A percentile compares a stretch with the other conserved stretches of the same genome.
phyloP scores from a whole-genome alignment of 2,797 vertebrate species.

The Epinephelus awoara region DNA sequence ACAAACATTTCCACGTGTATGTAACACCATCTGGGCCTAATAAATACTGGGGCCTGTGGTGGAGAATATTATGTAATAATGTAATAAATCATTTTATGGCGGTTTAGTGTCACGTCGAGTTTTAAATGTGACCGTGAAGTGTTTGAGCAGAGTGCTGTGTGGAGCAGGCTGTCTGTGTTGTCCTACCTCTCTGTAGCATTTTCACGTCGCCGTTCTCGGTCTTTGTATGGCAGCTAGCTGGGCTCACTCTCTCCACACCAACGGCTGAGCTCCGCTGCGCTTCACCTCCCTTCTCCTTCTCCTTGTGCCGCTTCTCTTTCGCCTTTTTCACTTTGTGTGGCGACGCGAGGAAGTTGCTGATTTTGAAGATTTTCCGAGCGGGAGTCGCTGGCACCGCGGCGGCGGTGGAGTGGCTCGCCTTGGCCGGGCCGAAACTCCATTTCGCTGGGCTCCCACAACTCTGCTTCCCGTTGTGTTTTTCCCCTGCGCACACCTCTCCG shows the following conservation, averaged over 20 bases:
- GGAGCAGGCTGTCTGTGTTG: conserved; percentile 2
- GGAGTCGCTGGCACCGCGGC: conserved; percentile 71
- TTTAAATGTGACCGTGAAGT: fast-evolving
- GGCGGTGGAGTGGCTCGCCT: conserved; percentile 81
- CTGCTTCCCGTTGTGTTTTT: conserved; percentile 89
- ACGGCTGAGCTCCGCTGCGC: conserved; percentile 83
- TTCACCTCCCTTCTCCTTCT: conserved; percentile 82
- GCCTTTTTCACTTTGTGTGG: conserved; percentile 87
- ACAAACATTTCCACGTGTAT: conserved; percentile 83
- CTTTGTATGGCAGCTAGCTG: conserved; percentile 86
- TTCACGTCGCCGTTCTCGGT: conserved; percentile 93
- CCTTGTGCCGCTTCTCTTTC: conserved; percentile 90
- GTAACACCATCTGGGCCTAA: conserved; percentile 74
- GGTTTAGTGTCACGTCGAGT: fast-evolving
- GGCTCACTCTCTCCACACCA: conserved; percentile 81
- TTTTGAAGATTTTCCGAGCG: conserved; percentile 89
- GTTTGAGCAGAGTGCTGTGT: not conserved
- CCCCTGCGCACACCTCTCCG: conserved; percentile 90
- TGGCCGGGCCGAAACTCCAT: conserved; percentile 90
- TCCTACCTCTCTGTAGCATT: conserved; percentile 87
- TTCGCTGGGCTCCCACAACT: conserved; percentile 88
- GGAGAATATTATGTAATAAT: conserved; percentile 54
- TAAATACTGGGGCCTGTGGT: conserved; percentile 73
- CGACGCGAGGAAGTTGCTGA: conserved; percentile 87
- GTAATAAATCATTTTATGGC: not conserved